These are phyloP conservation scores for Alces alces DNA, from an alignment of 2,113 vertebrate species.

Conservation along the genomic window DNA sequence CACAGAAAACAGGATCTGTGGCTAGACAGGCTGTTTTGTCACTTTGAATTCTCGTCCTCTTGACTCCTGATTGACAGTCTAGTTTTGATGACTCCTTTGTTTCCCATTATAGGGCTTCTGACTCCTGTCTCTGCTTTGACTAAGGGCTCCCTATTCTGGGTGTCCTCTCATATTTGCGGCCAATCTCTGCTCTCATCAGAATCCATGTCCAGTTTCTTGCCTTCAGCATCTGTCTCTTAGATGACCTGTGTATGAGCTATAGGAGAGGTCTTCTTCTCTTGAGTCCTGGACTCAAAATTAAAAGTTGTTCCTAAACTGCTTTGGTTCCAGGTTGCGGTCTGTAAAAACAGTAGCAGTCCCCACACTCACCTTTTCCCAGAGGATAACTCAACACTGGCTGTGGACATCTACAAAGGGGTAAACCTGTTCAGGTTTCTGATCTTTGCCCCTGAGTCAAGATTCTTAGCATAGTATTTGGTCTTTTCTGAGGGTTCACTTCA, in stretches of 20 bases:
- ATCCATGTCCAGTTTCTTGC: neutral
- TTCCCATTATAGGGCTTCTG: neutral
- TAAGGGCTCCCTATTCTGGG: neutral
- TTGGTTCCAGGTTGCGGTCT: slow-evolving; percentile 73
- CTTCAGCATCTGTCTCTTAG: neutral
- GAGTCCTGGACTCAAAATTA: neutral
- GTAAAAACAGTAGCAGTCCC: slow-evolving; percentile 77
- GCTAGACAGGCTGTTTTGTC: neutral
- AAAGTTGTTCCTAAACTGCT: neutral
- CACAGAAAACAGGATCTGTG: neutral
- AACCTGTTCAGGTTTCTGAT: slow-evolving; percentile 6
- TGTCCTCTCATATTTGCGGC: neutral
- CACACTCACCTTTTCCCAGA: slow-evolving; percentile 84
- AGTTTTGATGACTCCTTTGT: neutral
- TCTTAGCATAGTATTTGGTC: neutral
- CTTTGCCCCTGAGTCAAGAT: neutral
- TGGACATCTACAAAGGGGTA: slow-evolving; percentile 99
- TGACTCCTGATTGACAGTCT: neutral
- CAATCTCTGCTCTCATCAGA: neutral
- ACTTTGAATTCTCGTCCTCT: neutral
- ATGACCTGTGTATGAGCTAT: neutral
- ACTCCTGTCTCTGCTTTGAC: neutral
- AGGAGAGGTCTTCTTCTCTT: neutral
- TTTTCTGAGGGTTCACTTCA: neutral
- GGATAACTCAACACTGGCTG: slow-evolving; percentile 85